Evolutionary conservation across 92 coral and sea anemone genomes (phyloP).

Genomic region (Plumapathes pennacea): DNA sequence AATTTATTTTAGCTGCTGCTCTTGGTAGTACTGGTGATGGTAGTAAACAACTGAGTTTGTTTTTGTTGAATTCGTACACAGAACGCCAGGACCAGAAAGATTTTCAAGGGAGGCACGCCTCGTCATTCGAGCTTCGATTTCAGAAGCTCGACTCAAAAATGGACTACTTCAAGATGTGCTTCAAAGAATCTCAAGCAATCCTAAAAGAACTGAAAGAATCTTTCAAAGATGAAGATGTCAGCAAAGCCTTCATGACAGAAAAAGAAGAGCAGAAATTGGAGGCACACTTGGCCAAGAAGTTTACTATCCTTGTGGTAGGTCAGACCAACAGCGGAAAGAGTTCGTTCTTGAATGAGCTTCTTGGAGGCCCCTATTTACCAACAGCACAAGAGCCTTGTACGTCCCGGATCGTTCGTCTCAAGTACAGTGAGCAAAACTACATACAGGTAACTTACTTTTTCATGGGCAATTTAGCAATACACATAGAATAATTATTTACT

Average conservation of each 20-base stretch:
- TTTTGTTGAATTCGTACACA: too few species aligned
- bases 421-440: conserved; percentile 50
- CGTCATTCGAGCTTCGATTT: conserved; percentile 53
- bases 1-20: too few species aligned
- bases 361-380: conserved; percentile 61
- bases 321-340: conserved; percentile 78
- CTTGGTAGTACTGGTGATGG: too few species aligned
- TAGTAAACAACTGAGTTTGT: too few species aligned
- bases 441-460: conserved; percentile 22
- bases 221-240: conserved; percentile 22
- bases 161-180: conserved; percentile 45
- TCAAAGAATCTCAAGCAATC: conserved; percentile 18
- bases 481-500: too few species aligned
- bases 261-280: conserved; percentile 34
- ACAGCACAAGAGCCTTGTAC: conserved; percentile 69
- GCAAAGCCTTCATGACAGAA: conserved; percentile 37
- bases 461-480: too few species aligned
- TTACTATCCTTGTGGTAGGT: conserved; percentile 58
- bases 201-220: background rate
- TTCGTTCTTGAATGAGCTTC: conserved; percentile 64
- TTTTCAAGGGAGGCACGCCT: too few species aligned
- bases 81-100: too few species aligned
- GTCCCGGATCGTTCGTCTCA: conserved; percentile 60
- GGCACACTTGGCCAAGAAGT: conserved; percentile 38
- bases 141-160: conserved; percentile 42